Conservation (phyloP, 1,140 invertebrate genomes). For the Drosophila obscura region DNA sequence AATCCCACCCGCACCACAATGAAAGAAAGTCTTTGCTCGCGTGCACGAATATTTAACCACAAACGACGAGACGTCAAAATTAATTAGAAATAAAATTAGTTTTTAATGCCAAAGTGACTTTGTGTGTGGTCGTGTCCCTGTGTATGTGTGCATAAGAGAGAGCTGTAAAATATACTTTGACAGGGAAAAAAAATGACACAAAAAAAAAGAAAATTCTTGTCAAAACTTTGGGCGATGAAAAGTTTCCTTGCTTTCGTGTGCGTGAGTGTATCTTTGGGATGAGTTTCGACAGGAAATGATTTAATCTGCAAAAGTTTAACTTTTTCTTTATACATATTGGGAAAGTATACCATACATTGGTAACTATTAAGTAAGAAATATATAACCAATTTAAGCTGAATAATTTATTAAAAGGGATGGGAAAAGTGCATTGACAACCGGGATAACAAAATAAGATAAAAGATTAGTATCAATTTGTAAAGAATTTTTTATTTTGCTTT, state of each 20-base stretch:
- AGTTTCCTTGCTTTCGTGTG: slow-evolving; percentile 42
- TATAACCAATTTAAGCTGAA: slow-evolving; percentile 20
- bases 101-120: slow-evolving; percentile 74
- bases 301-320: slow-evolving; percentile 68
- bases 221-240: slow-evolving; percentile 63
- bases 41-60: slow-evolving; percentile 79
- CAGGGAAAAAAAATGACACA: slow-evolving; percentile 24
- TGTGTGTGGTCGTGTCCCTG: slow-evolving; percentile 14
- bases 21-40: slow-evolving; percentile 62
- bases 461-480: no score
- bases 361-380: slow-evolving; percentile 36
- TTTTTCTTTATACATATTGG: slow-evolving; percentile 22
- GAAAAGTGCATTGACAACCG: neutral
- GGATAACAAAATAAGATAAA: neutral
- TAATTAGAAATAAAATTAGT: slow-evolving; percentile 82
- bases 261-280: slow-evolving; percentile 21
- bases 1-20: slow-evolving; percentile 37
- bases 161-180: slow-evolving; percentile 64
- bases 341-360: slow-evolving; percentile 18
- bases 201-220: slow-evolving; percentile 58
- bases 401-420: slow-evolving; percentile 2
- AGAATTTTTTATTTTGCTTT: no score
- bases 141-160: slow-evolving; percentile 33
- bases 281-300: slow-evolving; percentile 60
- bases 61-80: slow-evolving; percentile 82